Base-by-base conservation (phyloP, 30 jellyfish, hydroid and myxozoan species). In the Cassiopea xamachana region DNA sequence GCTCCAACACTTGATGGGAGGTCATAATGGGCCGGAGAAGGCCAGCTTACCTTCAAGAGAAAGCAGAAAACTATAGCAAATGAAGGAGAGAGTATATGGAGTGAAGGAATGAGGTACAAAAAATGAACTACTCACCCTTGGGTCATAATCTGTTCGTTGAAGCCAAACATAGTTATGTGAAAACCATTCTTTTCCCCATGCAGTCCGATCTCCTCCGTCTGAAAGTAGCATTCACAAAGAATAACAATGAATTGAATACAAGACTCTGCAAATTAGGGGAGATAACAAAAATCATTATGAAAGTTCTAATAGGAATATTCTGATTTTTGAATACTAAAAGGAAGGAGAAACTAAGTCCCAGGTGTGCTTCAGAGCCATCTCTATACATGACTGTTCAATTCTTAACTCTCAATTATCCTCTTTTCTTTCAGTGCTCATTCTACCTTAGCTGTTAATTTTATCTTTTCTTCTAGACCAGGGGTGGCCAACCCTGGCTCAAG, bases 141-240 rank as follows among this genome's bases (percentile, higher is more conserved):
- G 93, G 69, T 90, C 97, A 77, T 80, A 90, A 62, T 90, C 93
- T 55, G 97, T 86, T 60, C 86, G 77, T 70, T 79, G 91, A 15
- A 90, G 48, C 97, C 97, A 90, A 58, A 83, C 97, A 62, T 82
- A 75, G 62, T 90, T 90, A 73, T 90, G 97, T 6, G 97, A 75
- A 68, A 90, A 90, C 97, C 97, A 90, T 75, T 83, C 97, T 62
- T 90, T 90, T 5, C 91, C 93, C 97, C 97, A 90, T 48, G 97
- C 90, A 15, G 91, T 90, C 44, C 92, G 93, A 46, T 90, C 92
- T 1, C 97, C 97, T 16, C 97, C 97, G 7, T 48, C 97, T 90
- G 87, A 61, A 67, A 15, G 51, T 8, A 15, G 55, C 3, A 55
- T 10, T 3, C 64, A 55, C 64, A 55, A 55, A 55, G 64, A 6